A percentile compares a stretch with the other conserved stretches of the same genome.
Evolutionary conservation across 2,888 invertebrate genomes (phyloP).

Genomic region (Lasioglossum oenotherae): DNA sequence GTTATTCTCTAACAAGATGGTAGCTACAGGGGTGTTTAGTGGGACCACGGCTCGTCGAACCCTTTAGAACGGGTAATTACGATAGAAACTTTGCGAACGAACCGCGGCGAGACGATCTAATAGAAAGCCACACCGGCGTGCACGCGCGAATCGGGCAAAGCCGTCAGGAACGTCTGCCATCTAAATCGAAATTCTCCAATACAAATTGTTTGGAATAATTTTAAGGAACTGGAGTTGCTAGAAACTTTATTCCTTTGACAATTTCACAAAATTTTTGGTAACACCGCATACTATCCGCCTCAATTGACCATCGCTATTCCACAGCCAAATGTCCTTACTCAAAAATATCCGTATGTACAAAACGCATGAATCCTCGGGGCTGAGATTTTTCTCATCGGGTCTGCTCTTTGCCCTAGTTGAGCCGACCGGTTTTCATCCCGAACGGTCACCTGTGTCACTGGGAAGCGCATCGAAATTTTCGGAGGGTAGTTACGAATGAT

Average conservation of each 20-base stretch:
- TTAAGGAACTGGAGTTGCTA: background rate
- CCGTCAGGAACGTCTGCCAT: constrained; percentile 31
- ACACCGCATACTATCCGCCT: too few relatives aligned
- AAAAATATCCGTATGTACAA: background rate
- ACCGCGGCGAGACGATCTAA: constrained; percentile 47
- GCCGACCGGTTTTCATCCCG: background rate
- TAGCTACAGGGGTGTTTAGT: constrained; percentile 62
- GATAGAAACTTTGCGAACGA: constrained; percentile 69
- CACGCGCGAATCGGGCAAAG: background rate
- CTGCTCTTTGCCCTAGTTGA: background rate
- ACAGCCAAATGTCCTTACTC: background rate
- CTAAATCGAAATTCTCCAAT: background rate
- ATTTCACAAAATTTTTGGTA: too few relatives aligned
- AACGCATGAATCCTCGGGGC: background rate
- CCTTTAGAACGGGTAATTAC: constrained; percentile 70
- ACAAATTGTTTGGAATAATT: background rate
- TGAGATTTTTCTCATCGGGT: background rate
- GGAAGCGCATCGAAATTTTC: background rate
- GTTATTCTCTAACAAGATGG: constrained; percentile 59
- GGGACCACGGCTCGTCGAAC: constrained; percentile 66
- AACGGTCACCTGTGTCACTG: background rate
- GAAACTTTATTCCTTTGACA: background rate
- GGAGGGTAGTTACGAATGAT: background rate
- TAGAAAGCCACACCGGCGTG: constrained; percentile 31
- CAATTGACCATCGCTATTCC: too few relatives aligned